Percentiles rank a stretch among this genome's conserved stretches.
phyloP scores from a whole-genome alignment of 1,140 invertebrate species.

The Apis dorsata region DNA sequence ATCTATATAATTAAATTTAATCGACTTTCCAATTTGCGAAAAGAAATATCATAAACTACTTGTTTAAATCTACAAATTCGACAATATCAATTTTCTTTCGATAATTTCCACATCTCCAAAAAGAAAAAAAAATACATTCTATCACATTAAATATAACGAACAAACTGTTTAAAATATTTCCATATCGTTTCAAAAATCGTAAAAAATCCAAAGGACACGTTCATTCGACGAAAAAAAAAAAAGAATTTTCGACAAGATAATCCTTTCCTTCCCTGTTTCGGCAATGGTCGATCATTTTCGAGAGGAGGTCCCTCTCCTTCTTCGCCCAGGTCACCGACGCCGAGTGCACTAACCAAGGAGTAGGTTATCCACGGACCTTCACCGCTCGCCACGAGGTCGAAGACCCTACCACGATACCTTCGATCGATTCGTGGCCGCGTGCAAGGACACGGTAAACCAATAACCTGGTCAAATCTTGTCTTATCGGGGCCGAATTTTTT shows the following conservation, averaged over 20 bases:
- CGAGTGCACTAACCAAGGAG: constrained; percentile 64
- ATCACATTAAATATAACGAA: too few species aligned
- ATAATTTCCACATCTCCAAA: neutral
- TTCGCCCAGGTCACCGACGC: constrained; percentile 73
- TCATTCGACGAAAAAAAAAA: too few species aligned
- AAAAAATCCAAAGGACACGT: too few species aligned
- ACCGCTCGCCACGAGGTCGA: constrained; percentile 69
- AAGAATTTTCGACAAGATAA: too few species aligned
- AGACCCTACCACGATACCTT: constrained; percentile 61
- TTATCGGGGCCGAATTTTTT: too few species aligned
- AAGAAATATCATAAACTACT: too few species aligned
- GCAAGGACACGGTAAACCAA: neutral
- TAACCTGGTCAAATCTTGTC: neutral
- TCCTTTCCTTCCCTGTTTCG: constrained; percentile 24
- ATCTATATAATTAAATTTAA: too few species aligned
- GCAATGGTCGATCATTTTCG: constrained; percentile 50
- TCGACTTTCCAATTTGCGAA: too few species aligned
- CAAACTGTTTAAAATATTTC: neutral
- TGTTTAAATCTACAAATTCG: too few species aligned
- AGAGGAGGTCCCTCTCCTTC: constrained; percentile 67
- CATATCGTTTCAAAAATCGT: too few species aligned
- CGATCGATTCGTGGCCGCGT: constrained; percentile 32
- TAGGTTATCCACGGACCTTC: constrained; percentile 73
- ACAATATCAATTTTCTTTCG: too few species aligned
- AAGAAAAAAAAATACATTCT: too few species aligned